Evolutionary conservation across 2,797 vertebrate genomes (phyloP), one percentile per base, ranked within the genome.

Genomic region (Ctenopoma kingsleyae): DNA sequence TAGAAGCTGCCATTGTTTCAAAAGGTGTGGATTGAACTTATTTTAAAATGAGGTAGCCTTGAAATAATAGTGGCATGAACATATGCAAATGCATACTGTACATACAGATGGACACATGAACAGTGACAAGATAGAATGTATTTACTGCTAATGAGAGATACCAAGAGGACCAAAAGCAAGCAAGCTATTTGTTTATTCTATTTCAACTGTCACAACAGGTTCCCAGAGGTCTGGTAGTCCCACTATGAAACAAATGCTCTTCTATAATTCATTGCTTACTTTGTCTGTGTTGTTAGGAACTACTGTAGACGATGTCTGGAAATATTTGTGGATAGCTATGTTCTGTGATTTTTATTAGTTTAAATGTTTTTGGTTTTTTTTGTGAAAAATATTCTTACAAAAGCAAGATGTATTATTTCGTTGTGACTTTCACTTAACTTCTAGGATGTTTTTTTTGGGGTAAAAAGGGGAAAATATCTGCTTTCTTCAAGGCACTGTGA

Each of bases 11-110:
- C 4, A 23, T 23, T 43, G 62, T 54, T 67, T 15, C 2, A 17
- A 65, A 67, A 40, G 12, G 6, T 35, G 52, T 77, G 73, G 7
- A 49, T 69, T 75, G n/a, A 32, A 22, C 43, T 68, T 2, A 49
- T 55, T 48, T 49, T 15, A 66, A 84, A 41, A n/a, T 11, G n/a
- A 69, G 54, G 67, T 91, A 86, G 91, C 91, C 86, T 91, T 92
- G 84, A 61, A 50, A 62, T 16, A 67, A 50, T 35, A 11, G 48
- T 43, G 20, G 36, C 55, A n/a, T 0, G 13, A 22, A 43, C 20
- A 17, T 36, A 35, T 43, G 22, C 3, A 50, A 0, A 41, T 41
- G 16, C 13, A 40, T 25, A 19, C n/a, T n/a, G n/a, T 10, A 56
- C 46, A 30, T 12, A 22, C 30, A 53, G 20, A 36, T 25, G 12